Percentiles rank a stretch among this genome's conserved stretches.
Evolutionary conservation across 2,113 vertebrate species (phyloP).

Genomic region (Hystrix brachyura): DNA sequence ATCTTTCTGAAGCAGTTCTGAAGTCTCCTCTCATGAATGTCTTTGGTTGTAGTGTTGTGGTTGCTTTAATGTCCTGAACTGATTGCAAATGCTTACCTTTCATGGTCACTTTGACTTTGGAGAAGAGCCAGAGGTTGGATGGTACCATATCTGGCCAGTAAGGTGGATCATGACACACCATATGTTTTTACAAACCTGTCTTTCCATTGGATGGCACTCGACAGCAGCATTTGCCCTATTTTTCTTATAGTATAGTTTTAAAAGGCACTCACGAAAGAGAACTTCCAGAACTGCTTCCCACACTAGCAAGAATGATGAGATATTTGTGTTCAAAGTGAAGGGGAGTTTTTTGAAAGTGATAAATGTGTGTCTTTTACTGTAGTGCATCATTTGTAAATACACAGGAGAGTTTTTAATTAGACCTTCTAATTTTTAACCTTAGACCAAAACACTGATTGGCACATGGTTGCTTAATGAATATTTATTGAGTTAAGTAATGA

Average conservation of each 20-base stretch:
- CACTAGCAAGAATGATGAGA: not conserved
- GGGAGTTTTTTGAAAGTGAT: not conserved
- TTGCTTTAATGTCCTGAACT: not conserved
- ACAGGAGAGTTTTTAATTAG: not conserved
- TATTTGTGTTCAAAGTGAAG: not conserved
- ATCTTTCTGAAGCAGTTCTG: not conserved
- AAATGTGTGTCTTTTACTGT: not conserved
- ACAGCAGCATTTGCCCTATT: not conserved
- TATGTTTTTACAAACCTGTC: not conserved
- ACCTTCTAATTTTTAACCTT: not conserved
- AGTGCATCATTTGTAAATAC: not conserved
- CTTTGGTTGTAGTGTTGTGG: not conserved
- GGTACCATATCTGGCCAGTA: not conserved
- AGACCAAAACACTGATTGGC: not conserved
- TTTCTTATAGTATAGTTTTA: not conserved
- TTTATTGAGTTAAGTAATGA: conserved; percentile 4
- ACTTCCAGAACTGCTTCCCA: not conserved
- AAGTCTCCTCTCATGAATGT: not conserved
- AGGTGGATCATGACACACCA: not conserved
- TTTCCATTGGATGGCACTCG: not conserved
- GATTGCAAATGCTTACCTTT: not conserved
- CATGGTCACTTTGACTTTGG: not conserved
- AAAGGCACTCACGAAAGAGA: not conserved
- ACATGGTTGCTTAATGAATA: conserved; percentile 22
- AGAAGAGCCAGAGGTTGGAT: not conserved